Base-by-base conservation (phyloP, 2,888 invertebrate species). In the Encarsia formosa region DNA sequence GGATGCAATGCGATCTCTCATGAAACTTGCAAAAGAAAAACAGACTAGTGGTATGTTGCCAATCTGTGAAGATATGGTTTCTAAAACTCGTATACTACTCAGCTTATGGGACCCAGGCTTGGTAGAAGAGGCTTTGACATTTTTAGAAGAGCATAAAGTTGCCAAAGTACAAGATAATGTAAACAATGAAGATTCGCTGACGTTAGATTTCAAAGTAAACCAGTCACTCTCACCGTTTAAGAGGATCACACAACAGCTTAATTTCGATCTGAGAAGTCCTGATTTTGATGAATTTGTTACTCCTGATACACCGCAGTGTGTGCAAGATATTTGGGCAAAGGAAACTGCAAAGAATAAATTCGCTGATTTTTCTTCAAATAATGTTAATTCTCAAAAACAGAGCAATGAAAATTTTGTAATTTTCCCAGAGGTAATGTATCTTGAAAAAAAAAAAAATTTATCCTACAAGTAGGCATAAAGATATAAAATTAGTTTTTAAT, bases 81-180 rank as follows among this genome's bases (percentile, higher is more conserved):
- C 79, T 24, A 88, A 90, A 79, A 87, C 91, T 0, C 81, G 86
- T 57, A 87, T 87, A 44, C 77, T 94, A 49, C 76, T 92, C 3
- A 84, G 86, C 43, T 79, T 93, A 2, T 94, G 93, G 88, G 91
- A 93, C 69, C 87, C 90, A 0, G 84, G 84, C 8, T 76, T 91
- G 31, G 87, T 94, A 0, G 92, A 93, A 68, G 91, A 93, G 68
- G 88, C 91, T 0, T 78, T 94, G 38, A 83, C 85, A 9, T 88
- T 87, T 64, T 83, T 93, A 40, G 91, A 91, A 63, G 85, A 88
- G 70, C 85, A 88, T 64, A 87, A 85, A 71, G 75, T 83, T 8
- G 66, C 75, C 0, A 69, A 70, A 53, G 57, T 71, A 20, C 65
- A 65, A 26, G 67, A 73, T 20, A 63, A 63, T 54, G 62, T 63